These are phyloP conservation scores for Stenodema calcarata DNA, from an alignment of 2,888 invertebrate genomes.

Conservation along the genomic window DNA sequence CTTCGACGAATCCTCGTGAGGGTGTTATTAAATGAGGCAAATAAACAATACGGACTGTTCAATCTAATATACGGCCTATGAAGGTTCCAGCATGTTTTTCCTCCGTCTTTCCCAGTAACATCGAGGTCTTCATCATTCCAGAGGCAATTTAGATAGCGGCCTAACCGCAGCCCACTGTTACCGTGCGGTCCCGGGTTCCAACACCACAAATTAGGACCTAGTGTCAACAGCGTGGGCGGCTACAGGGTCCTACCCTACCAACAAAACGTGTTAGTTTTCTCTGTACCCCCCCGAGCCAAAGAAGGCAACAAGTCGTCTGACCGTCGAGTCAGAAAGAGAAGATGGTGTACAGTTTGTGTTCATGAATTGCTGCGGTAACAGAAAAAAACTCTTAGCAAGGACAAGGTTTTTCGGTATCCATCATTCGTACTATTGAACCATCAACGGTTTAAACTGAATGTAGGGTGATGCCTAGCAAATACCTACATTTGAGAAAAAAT, in stretches of 20 bases:
- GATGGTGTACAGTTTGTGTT: not conserved
- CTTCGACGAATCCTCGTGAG: not conserved
- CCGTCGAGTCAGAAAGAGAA: not conserved
- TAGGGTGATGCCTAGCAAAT: no score
- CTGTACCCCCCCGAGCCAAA: not conserved
- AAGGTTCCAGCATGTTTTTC: not conserved
- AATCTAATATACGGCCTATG: not conserved
- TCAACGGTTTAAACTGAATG: no score
- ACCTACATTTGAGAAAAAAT: no score
- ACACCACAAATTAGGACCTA: slow-evolving; percentile 37
- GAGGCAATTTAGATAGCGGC: slow-evolving; percentile 29
- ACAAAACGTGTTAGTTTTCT: slow-evolving; percentile 27
- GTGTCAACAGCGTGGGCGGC: slow-evolving; percentile 43
- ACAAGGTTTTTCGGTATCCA: no score
- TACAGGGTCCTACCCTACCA: slow-evolving; percentile 17
- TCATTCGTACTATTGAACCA: no score
- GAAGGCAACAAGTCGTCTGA: not conserved
- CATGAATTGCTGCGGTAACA: not conserved
- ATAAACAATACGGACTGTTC: not conserved
- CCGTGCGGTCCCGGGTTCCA: slow-evolving; percentile 8
- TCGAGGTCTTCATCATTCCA: slow-evolving; percentile 40
- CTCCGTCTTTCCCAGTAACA: not conserved
- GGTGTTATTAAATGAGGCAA: not conserved
- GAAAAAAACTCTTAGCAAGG: no score
- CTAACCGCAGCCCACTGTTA: slow-evolving; percentile 25